These are phyloP conservation scores for Rutpela maculata DNA, from an alignment of 2,888 invertebrate species.

Conservation along the genomic window DNA sequence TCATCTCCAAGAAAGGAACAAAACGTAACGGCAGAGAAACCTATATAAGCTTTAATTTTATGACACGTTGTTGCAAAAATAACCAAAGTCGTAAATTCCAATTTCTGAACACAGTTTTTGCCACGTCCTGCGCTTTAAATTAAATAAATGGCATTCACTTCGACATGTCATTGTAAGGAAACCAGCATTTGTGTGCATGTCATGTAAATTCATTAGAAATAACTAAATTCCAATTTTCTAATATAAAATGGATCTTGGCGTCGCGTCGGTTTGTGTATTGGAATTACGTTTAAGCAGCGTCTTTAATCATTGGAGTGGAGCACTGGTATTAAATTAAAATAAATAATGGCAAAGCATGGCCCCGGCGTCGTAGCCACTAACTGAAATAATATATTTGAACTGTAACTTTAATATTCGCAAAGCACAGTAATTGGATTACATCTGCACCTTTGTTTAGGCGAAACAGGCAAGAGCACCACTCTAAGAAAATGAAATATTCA, in stretches of 20 bases:
- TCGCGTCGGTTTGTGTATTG: neutral
- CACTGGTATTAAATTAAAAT: slow-evolving; percentile 35
- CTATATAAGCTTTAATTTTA: too few relatives aligned
- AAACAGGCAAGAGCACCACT: slow-evolving; percentile 61
- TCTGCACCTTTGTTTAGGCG: slow-evolving; percentile 66
- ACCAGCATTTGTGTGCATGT: neutral
- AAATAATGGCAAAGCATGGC: slow-evolving; percentile 38
- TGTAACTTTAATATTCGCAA: slow-evolving; percentile 65
- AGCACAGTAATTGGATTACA: slow-evolving; percentile 67
- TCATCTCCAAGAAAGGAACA: too few relatives aligned
- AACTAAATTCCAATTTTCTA: neutral
- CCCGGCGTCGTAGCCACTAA: slow-evolving; percentile 53
- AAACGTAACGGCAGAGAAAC: too few relatives aligned
- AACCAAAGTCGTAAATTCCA: too few relatives aligned
- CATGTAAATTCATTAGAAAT: neutral
- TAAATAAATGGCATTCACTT: neutral
- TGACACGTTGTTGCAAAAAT: too few relatives aligned
- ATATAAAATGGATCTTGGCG: neutral
- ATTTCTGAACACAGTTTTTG: neutral
- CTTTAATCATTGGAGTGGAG: slow-evolving; percentile 34
- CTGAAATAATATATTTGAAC: slow-evolving; percentile 65
- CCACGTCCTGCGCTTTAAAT: neutral
- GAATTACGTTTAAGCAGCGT: slow-evolving; percentile 15
- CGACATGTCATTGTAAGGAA: neutral
- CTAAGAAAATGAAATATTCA: slow-evolving; percentile 68